Percentiles rank a stretch among this genome's conserved stretches.
phyloP scores from a whole-genome alignment of 2,113 vertebrate genomes.

The Rissa tridactyla region DNA sequence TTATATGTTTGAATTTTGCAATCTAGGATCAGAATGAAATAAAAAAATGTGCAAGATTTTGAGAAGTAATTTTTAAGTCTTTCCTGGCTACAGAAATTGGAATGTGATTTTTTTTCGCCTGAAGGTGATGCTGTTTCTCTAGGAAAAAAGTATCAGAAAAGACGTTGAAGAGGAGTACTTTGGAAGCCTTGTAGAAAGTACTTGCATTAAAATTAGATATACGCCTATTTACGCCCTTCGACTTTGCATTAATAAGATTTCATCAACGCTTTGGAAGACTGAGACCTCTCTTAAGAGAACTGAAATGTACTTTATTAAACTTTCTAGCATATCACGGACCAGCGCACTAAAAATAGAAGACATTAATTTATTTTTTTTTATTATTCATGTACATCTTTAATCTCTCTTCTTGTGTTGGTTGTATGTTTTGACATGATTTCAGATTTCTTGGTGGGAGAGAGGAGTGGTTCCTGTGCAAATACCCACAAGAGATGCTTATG shows the following conservation, averaged over 20 bases:
- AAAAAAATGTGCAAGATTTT: neutral
- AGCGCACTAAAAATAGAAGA: neutral
- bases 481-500: neutral
- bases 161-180: neutral
- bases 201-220: neutral
- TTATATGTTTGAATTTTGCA: neutral
- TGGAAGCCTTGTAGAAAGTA: neutral
- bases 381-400: neutral
- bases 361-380: too few relatives aligned
- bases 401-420: neutral
- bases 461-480: neutral
- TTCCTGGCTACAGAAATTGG: neutral
- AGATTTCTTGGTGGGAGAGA: neutral
- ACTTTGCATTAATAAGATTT: neutral
- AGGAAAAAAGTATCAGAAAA: constrained; percentile 27
- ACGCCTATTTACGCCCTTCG: neutral
- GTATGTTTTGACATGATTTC: neutral
- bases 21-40: neutral
- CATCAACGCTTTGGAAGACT: neutral
- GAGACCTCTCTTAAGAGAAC: neutral
- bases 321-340: neutral
- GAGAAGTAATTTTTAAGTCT: neutral
- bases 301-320: neutral
- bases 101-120: constrained; percentile 4
- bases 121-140: constrained; percentile 68